Base-by-base conservation (phyloP, 1,140 invertebrate species). In the Lutraria rhynchaena region DNA sequence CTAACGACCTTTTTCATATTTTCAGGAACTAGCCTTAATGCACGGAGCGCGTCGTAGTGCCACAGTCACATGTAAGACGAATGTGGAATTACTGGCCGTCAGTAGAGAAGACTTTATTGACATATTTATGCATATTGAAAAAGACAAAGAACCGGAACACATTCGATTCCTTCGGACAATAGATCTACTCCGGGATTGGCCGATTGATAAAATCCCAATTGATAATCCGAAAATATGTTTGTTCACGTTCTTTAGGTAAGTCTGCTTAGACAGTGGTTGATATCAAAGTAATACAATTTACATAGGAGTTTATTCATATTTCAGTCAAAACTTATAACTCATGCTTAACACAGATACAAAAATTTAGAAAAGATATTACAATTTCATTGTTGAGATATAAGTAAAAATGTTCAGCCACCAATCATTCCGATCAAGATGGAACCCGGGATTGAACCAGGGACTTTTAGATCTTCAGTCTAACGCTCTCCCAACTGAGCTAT, bases 1-100 rank as follows among this genome's bases (percentile, higher is more conserved):
- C n/a, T n/a, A n/a, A n/a, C n/a, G n/a, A n/a, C n/a, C n/a, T n/a
- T n/a, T n/a, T n/a, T n/a, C n/a, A n/a, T n/a, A n/a, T n/a, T n/a
- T n/a, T n/a, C n/a, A 92, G 91, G 92, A 92, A 63, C 58, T 92
- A 31, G 91, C 90, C 0, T 82, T 92, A 75, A 88, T 92, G 84
- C 90, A 91, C 57, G 88, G 88, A 11, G 85, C 89, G 2, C 87
- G 82, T 41, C 83, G 92, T 11, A 91, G 85, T 31, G 91, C 90
- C 11, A 92, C 91, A 31, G 91, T 92, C 0, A 90, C 90, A 15
- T 90, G 90, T 55, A 84, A 91, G 55, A 88, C 89, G 53, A 83
- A 85, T 49, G 89, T 92, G 78, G 88, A 92, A 65, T 81, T 92
- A 11, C 81, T 92, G 49, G 87, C 90, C 19, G 91, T 92, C 3